A percentile compares a stretch with the other conserved stretches of the same genome.
phyloP scores from a whole-genome alignment of 1,140 invertebrate species.

The Lerema accius region DNA sequence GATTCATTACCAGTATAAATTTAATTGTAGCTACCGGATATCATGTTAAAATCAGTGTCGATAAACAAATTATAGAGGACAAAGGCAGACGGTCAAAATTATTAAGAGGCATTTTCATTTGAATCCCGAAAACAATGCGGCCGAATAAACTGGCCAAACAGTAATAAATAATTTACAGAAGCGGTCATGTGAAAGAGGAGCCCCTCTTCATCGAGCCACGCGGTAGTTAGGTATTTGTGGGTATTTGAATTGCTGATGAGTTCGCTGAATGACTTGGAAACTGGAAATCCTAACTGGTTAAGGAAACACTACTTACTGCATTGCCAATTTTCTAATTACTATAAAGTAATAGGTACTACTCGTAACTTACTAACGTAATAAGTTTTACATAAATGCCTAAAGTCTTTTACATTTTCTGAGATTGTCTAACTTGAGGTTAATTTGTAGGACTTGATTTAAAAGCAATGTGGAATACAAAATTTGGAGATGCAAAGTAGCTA shows the following conservation, averaged over 20 bases:
- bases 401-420: too few relatives aligned
- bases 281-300: constrained; percentile 49
- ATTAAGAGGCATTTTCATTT: constrained; percentile 39
- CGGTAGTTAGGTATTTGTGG: constrained; percentile 45
- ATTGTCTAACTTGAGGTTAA: too few relatives aligned
- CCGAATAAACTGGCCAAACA: constrained; percentile 42
- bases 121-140: constrained; percentile 36
- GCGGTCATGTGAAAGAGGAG: constrained; percentile 65
- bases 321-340: not conserved
- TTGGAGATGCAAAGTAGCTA: too few relatives aligned
- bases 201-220: constrained; percentile 51
- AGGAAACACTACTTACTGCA: constrained; percentile 38
- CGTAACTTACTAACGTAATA: too few relatives aligned
- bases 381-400: too few relatives aligned
- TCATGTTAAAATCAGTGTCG: constrained; percentile 17
- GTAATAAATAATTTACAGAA: constrained; percentile 77
- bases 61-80: constrained; percentile 32
- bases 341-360: too few relatives aligned
- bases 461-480: too few relatives aligned
- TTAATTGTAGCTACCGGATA: too few relatives aligned
- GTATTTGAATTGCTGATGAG: constrained; percentile 76
- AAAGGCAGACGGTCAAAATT: constrained; percentile 34
- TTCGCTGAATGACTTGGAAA: constrained; percentile 64
- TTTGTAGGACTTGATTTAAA: too few relatives aligned
- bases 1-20: too few relatives aligned